A percentile compares a stretch with the other conserved stretches of the same genome.
These are phyloP conservation scores for Amphipoea oculea DNA, from an alignment of 2,888 invertebrate genomes.

Conservation along the genomic window DNA sequence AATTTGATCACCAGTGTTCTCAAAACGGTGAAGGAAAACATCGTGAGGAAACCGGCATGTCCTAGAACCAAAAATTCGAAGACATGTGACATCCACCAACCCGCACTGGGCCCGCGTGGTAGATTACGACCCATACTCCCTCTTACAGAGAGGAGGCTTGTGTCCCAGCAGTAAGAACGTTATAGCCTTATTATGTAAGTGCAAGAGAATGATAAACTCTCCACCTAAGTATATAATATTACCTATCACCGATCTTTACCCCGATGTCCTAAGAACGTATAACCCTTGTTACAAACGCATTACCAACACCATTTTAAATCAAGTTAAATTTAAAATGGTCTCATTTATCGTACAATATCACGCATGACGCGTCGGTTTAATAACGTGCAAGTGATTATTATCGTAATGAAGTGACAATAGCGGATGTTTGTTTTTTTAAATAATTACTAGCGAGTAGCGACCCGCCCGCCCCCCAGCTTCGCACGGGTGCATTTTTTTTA, in stretches of 20 bases:
- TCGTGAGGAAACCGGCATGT: no score
- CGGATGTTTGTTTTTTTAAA: conserved; percentile 36
- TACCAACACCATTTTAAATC: conserved; percentile 69
- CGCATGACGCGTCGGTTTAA: conserved; percentile 56
- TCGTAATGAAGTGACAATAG: conserved; percentile 59
- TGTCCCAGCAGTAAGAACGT: no score
- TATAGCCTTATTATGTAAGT: no score
- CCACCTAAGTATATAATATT: conserved; percentile 9
- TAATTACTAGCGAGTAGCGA: conserved; percentile 10
- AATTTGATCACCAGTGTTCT: no score
- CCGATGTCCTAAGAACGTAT: conserved; percentile 40
- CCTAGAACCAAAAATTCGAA: no score
- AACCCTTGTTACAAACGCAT: conserved; percentile 75
- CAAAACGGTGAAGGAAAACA: no score
- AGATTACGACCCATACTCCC: no score
- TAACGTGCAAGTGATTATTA: conserved; percentile 59
- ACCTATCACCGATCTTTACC: conserved; percentile 17
- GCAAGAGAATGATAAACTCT: background rate
- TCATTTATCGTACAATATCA: conserved; percentile 66
- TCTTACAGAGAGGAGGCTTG: no score
- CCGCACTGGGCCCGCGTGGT: no score
- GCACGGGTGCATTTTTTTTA: no score
- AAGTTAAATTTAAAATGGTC: conserved; percentile 73
- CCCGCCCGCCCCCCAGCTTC: no score
- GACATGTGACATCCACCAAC: no score